These are phyloP conservation scores for Dinocampus coccinellae DNA, from an alignment of 2,888 invertebrate species.

Conservation along the genomic window DNA sequence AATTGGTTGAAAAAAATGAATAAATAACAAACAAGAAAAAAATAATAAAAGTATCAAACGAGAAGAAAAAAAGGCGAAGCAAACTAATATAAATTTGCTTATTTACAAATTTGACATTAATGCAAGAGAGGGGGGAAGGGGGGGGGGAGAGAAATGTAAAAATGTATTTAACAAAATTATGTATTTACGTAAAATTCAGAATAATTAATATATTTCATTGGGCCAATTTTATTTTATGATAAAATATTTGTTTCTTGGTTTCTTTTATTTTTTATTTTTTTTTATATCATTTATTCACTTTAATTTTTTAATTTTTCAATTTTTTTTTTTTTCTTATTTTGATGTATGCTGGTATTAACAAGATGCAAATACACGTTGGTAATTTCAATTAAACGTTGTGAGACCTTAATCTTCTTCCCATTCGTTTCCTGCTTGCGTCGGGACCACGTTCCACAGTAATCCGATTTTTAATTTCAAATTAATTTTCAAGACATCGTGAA, in stretches of 20 bases:
- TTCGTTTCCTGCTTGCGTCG: slow-evolving; percentile 28
- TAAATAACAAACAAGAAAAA: no score
- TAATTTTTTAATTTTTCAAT: background rate
- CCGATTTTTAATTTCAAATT: slow-evolving; percentile 31
- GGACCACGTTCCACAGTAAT: slow-evolving; percentile 8
- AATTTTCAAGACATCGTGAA: slow-evolving; percentile 10
- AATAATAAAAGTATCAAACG: no score
- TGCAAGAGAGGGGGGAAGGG: no score
- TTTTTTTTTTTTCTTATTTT: background rate
- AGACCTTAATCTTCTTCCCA: slow-evolving; percentile 30
- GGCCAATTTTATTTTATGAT: background rate
- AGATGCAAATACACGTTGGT: slow-evolving; percentile 15
- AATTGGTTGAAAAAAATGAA: no score
- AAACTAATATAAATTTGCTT: no score
- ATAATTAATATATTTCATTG: background rate
- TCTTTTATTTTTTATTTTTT: background rate
- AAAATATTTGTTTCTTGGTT: background rate
- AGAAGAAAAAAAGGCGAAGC: no score
- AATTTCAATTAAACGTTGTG: slow-evolving; percentile 12
- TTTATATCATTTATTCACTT: background rate
- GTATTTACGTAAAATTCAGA: background rate
- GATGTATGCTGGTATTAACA: background rate
- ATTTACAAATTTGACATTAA: no score
- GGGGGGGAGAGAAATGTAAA: no score
- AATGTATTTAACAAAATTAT: background rate